Conservation (phyloP, 92 coral and sea anemone genomes). For the Ricordea florida region DNA sequence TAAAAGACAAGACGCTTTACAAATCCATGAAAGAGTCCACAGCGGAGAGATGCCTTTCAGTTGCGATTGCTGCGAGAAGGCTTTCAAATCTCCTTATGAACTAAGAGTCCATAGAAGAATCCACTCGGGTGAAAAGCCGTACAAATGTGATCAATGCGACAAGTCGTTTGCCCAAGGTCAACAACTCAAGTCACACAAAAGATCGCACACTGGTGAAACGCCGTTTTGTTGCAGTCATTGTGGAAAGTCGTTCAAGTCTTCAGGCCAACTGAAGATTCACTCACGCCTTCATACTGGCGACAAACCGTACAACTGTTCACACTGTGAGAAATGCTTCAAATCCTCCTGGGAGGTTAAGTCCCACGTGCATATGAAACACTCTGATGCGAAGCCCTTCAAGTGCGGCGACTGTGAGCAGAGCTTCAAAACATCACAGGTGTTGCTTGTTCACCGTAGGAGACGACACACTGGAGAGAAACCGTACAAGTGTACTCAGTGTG, state of each 20-base stretch:
- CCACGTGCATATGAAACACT: slow-evolving; percentile 13
- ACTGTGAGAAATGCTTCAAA: background rate
- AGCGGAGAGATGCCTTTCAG: background rate
- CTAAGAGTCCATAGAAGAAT: background rate
- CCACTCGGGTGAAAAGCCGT: background rate
- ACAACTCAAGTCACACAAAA: background rate
- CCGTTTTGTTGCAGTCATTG: slow-evolving; percentile 1
- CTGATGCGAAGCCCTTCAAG: slow-evolving; percentile 1
- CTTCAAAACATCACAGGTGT: background rate
- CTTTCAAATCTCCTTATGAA: background rate
- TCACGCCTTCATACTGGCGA: background rate
- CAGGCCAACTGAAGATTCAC: background rate
- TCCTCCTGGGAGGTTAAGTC: background rate
- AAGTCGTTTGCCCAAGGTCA: background rate
- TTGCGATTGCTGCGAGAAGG: background rate
- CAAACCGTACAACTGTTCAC: background rate
- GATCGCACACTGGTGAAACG: slow-evolving; percentile 1
- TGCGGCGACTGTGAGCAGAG: slow-evolving; percentile 2
- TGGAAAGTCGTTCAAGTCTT: background rate
- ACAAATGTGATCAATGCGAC: slow-evolving; percentile 2
- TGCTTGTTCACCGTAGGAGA: background rate
- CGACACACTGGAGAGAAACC: slow-evolving; percentile 11
- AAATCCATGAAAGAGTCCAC: background rate
- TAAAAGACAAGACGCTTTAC: background rate
- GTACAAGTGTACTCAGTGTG: slow-evolving; percentile 9